Percentiles rank a stretch among this genome's conserved stretches.
These are phyloP conservation scores for Tragopan temminckii DNA, from an alignment of 2,797 vertebrate species.

Conservation along the genomic window DNA sequence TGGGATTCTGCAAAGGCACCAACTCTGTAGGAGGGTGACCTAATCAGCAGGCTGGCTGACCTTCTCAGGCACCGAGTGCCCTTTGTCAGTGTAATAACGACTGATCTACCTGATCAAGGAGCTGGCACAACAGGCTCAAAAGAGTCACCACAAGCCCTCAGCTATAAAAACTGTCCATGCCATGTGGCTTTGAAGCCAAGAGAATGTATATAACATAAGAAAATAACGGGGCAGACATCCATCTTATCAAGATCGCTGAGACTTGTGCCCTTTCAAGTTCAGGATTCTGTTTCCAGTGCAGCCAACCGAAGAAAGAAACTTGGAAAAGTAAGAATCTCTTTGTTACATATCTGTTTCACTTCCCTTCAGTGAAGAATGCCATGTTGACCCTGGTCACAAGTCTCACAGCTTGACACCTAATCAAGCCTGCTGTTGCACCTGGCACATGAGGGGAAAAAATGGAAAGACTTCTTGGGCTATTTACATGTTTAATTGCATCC, in stretches of 20 bases:
- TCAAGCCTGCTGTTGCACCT: neutral
- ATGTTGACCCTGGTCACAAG: neutral
- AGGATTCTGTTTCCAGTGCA: neutral
- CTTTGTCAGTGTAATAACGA: neutral
- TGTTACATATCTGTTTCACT: neutral
- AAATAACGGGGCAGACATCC: fast-evolving
- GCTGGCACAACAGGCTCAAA: neutral
- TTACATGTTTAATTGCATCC: neutral
- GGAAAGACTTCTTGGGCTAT: neutral
- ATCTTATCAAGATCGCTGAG: neutral
- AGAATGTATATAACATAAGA: neutral
- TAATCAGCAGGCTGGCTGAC: neutral
- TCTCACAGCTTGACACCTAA: neutral
- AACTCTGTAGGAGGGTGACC: neutral
- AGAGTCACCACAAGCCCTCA: neutral
- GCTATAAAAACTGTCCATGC: neutral
- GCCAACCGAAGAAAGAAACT: neutral
- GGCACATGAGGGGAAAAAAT: neutral
- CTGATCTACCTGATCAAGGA: neutral
- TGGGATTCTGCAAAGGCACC: neutral
- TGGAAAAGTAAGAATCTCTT: neutral
- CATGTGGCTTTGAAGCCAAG: neutral
- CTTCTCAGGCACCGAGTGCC: neutral
- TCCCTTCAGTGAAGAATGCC: neutral
- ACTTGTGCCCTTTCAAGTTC: neutral